Base-by-base conservation (phyloP, 2,113 vertebrate genomes). In the Diglossa brunneiventris region DNA sequence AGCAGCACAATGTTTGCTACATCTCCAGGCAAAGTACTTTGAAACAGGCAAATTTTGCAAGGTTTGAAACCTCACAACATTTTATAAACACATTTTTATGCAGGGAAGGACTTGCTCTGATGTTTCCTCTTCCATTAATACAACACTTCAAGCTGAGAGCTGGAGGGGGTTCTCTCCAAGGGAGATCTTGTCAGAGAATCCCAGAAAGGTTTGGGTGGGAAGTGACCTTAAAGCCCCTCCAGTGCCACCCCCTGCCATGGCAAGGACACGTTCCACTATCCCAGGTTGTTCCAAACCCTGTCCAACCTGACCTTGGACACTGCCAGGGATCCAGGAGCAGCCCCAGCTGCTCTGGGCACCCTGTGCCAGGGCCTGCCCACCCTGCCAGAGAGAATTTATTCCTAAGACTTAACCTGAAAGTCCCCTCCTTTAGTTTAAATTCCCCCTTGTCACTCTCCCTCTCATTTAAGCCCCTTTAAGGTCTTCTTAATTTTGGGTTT, bases 241-340 rank as follows among this genome's bases (percentile, higher is more conserved):
- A 44, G 44, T 37, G 13, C 20, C 52, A 35, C 17, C 20, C 15
- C 42, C 30, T 20, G 15, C 26, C 52, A 21, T 17, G 19, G 26
- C 62, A 76, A 26, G 44, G 31, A 50, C 62, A 26, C 26, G 11
- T 33, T 0, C 63, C 46, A 44, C 11, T 44, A 1, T 33, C 44
- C 37, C 83, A 37, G 22, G 39, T 0, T 37, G 31, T 22, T 27
- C 11, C 53, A 3, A 59, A 9, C 37, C 53, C 21, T 3, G 1
- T 86, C 73, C 37, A 76, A 0, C 31, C 37, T 59, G 83, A 21
- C 7, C 73, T 68, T 18, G 73, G 63, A 0, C 73, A 52, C 73
- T 52, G 0, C 44, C 53, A 86, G 46, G 46, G 63, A 68, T 68
- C 30, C 42, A 50, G 46, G 22, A 23, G 12, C 63, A 61, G 46